A percentile compares a stretch with the other conserved stretches of the same genome.
These are phyloP conservation scores for Mycteria americana DNA, from an alignment of 2,797 vertebrate species.

Conservation along the genomic window DNA sequence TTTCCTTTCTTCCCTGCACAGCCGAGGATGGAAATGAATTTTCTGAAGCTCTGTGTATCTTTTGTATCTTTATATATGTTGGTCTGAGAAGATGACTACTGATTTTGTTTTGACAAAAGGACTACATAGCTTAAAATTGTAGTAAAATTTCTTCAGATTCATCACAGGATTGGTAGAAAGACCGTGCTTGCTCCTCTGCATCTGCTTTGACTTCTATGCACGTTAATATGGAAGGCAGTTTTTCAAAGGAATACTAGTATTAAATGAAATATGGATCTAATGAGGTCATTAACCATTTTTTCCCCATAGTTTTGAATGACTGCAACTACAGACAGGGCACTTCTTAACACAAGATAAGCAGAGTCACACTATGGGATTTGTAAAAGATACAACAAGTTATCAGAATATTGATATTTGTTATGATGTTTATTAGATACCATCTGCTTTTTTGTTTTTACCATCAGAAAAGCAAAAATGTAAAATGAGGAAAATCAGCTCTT, in stretches of 20 bases:
- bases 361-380: background rate
- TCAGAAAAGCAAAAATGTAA: background rate
- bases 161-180: background rate
- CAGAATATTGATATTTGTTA: background rate
- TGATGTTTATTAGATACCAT: background rate
- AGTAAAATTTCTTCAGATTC: background rate
- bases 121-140: background rate
- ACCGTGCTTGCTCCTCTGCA: background rate
- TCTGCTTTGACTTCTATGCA: background rate
- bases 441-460: background rate
- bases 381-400: background rate
- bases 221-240: fast-evolving
- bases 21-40: background rate
- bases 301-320: background rate
- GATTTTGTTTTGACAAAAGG: background rate
- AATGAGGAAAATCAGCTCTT: background rate
- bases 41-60: background rate
- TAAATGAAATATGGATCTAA: background rate
- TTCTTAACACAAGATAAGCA: background rate
- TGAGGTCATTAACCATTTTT: background rate
- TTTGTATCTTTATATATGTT: background rate
- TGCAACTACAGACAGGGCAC: background rate
- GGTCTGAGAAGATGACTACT: background rate
- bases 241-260: background rate
- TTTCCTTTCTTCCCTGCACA: background rate